These are phyloP conservation scores for Setipinna tenuifilis DNA, from an alignment of 2,797 vertebrate genomes.

Conservation along the genomic window DNA sequence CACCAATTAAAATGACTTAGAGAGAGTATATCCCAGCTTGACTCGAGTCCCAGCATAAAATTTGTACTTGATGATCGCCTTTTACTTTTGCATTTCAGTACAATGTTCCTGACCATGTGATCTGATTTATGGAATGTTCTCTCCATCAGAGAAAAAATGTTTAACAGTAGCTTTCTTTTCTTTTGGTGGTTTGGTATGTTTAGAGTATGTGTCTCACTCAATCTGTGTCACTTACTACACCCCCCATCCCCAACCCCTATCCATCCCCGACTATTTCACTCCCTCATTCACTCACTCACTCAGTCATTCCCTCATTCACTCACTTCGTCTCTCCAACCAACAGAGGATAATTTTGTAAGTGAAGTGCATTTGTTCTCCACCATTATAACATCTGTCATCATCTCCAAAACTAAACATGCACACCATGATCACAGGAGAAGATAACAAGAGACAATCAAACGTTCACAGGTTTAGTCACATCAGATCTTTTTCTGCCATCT, in stretches of 20 bases:
- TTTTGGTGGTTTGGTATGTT: not conserved
- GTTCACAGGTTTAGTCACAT: not conserved
- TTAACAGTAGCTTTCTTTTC: not conserved
- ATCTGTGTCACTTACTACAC: not conserved
- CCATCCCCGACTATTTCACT: too few species aligned
- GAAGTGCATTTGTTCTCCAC: not conserved
- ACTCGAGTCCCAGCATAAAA: not conserved
- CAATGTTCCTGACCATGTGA: not conserved
- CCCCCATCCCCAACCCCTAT: too few species aligned
- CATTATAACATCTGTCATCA: not conserved
- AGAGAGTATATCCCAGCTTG: not conserved
- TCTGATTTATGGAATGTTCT: too few species aligned
- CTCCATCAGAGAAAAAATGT: not conserved
- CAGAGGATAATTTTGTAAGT: not conserved
- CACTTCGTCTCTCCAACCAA: not conserved
- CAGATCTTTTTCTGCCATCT: slow-evolving; percentile 13
- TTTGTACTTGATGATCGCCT: not conserved
- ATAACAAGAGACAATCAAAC: slow-evolving; percentile 6
- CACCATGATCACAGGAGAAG: not conserved
- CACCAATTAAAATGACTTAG: not conserved
- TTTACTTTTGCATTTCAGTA: not conserved
- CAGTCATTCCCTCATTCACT: not conserved
- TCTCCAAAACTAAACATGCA: not conserved
- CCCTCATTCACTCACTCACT: too few species aligned
- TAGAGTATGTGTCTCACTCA: not conserved